Evolutionary conservation across 2,113 vertebrate species (phyloP).

Genomic region (Parus major): DNA sequence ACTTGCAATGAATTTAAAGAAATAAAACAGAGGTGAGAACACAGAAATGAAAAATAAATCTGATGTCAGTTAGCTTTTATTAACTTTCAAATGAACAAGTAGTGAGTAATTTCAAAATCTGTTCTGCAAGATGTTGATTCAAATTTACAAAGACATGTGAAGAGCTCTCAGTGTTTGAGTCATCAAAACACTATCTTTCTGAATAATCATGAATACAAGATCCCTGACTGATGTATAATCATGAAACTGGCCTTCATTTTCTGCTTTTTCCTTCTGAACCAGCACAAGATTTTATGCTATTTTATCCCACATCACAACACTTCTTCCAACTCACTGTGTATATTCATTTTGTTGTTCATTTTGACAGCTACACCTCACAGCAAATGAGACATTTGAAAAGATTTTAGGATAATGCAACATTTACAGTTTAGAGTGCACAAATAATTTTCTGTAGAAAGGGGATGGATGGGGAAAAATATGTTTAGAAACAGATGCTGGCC

Average conservation of each 20-base stretch:
- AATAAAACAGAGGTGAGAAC: not conserved
- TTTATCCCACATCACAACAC: not conserved
- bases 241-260: not conserved
- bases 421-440: not conserved
- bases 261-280: not conserved
- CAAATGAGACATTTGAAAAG: not conserved
- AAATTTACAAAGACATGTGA: not conserved
- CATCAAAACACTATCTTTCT: not conserved
- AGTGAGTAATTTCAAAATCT: not conserved
- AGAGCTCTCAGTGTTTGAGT: not conserved
- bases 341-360: not conserved
- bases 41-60: not conserved
- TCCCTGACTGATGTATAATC: not conserved
- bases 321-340: not conserved
- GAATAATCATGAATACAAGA: not conserved
- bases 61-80: not conserved
- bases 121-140: not conserved
- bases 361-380: not conserved
- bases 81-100: not conserved
- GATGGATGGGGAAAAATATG: fast-evolving
- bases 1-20: not conserved
- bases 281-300: not conserved
- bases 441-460: not conserved
- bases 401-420: not conserved
- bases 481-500: not conserved